These are phyloP conservation scores for Tenthredo notha DNA, from an alignment of 2,888 invertebrate genomes.

Conservation along the genomic window DNA sequence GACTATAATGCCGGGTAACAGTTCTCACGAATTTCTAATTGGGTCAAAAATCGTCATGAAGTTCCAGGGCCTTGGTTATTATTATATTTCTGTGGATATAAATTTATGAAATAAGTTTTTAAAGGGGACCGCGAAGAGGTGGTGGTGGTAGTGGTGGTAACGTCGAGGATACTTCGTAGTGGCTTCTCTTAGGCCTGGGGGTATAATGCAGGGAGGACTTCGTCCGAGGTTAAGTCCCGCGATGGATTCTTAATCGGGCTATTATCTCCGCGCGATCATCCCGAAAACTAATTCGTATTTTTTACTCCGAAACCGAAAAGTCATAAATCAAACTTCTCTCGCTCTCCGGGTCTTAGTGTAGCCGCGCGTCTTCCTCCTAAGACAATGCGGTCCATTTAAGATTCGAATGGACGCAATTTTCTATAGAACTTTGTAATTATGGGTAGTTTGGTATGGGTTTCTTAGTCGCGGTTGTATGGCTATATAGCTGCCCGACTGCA, in stretches of 20 bases:
- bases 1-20: background rate
- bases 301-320: slow-evolving; percentile 78
- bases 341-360: slow-evolving; percentile 44
- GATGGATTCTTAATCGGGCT: slow-evolving; percentile 77
- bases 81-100: background rate
- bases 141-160: background rate
- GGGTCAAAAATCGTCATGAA: background rate
- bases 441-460: slow-evolving; percentile 75
- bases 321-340: slow-evolving; percentile 76
- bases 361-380: slow-evolving; percentile 58
- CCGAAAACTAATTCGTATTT: slow-evolving; percentile 78
- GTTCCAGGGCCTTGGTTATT: background rate
- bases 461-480: slow-evolving; percentile 6
- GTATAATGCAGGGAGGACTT: slow-evolving; percentile 28
- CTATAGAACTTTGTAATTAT: slow-evolving; percentile 78
- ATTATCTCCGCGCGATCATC: slow-evolving; percentile 78
- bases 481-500: background rate
- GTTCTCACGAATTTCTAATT: background rate
- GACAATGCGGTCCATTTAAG: slow-evolving; percentile 77
- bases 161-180: slow-evolving; percentile 1
- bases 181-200: slow-evolving; percentile 9
- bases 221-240: slow-evolving; percentile 42
- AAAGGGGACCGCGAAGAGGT: background rate
- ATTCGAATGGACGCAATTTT: slow-evolving; percentile 78
- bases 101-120: background rate